Evolutionary conservation across 2,113 vertebrate genomes (phyloP), one percentile per base, ranked within the genome.

Genomic region (Coryphaenoides rupestris): DNA sequence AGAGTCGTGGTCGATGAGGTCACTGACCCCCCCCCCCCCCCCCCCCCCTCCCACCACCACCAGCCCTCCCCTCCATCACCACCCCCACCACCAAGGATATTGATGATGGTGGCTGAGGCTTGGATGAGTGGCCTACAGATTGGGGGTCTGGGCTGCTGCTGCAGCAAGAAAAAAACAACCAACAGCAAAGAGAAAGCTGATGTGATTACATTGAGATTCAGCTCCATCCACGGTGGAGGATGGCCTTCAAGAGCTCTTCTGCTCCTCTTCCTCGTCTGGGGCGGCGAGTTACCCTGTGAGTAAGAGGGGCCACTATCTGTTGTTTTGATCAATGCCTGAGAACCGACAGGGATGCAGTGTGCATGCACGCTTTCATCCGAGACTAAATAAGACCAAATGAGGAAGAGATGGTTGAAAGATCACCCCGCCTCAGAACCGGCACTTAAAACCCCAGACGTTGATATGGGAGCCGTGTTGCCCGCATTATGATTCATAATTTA

Each of bases 121-220:
- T 68, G 6, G 33, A 2, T 59, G 65, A 82, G 69, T 78, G 78
- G 68, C 70, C 75, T 70, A 83, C 66, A 56, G 66, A 78, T 73
- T 66, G 62, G 70, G n/a, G 62, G 70, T 72, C 74, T 58, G 33
- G 33, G 5, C 33, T 40, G 2, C 33, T n/a, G n/a, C n/a, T n/a
- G n/a, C 49, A 63, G 70, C 68, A 19, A 19, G 65, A 33, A 26
- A 23, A 50, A 33, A 46, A 75, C 78, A 73, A 68, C 9, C 33
- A 40, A 40, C 2, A 40, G 33, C 9, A 7, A 40, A 10, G 33
- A 40, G 13, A 40, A 40, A 40, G 33, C 33, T 40, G 33, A 68
- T 49, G 69, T 86, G 83, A 87, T 84, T 82, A 67, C 82, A 81
- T 83, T 85, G 68, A 77, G 77, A 85, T 84, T 76, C 82, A 83